Conservation (phyloP, 1,140 invertebrate species). For the Leptinotarsa lineolata region DNA sequence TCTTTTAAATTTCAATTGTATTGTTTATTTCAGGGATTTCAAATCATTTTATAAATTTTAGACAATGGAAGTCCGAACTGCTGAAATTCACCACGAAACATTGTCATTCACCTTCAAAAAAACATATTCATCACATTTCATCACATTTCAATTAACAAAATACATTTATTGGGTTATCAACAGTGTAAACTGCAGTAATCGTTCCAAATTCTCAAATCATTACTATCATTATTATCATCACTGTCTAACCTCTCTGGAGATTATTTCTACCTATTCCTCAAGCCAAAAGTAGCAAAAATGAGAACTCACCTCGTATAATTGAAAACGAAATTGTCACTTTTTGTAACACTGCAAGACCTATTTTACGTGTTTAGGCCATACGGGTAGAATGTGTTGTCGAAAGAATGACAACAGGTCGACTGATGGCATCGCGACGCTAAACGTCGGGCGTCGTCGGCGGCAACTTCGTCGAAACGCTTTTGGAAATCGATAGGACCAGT, state of each 20-base stretch:
- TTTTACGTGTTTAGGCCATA: constrained; percentile 35
- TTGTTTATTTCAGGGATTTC: too few species aligned
- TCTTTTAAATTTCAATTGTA: too few species aligned
- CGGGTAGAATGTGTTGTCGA: constrained; percentile 25
- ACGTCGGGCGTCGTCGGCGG: constrained; percentile 29
- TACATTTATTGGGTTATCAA: too few species aligned
- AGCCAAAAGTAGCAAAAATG: too few species aligned
- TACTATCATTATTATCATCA: neutral
- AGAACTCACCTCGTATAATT: neutral
- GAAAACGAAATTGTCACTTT: neutral
- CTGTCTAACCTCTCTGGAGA: neutral
- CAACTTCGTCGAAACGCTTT: constrained; percentile 21
- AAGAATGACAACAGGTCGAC: constrained; percentile 44
- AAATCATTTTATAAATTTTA: too few species aligned
- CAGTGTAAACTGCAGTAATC: too few species aligned
- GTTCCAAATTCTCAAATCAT: neutral
- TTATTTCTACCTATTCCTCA: neutral
- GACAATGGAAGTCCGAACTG: too few species aligned
- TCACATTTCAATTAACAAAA: too few species aligned
- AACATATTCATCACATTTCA: too few species aligned
- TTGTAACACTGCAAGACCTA: neutral
- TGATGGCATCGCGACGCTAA: constrained; percentile 32
- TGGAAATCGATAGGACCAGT: neutral
- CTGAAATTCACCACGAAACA: too few species aligned
- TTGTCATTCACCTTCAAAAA: too few species aligned